Conservation (phyloP, 2,113 vertebrate species). For the Peromyscus leucopus region DNA sequence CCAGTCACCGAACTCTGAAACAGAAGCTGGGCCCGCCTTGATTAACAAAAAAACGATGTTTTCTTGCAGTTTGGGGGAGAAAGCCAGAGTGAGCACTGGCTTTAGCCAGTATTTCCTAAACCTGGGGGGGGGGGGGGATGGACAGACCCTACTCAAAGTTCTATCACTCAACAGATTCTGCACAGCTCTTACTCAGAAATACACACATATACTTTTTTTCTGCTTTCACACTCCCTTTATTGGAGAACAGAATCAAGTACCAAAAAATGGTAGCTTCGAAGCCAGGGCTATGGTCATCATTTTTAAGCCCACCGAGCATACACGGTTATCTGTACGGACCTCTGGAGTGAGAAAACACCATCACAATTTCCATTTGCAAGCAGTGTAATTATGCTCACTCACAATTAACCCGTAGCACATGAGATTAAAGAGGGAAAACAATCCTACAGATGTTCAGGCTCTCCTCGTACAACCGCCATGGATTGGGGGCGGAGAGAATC, state of each 20-base stretch:
- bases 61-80: slow-evolving; percentile 11
- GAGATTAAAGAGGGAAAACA: slow-evolving; percentile 67
- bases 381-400: slow-evolving; percentile 70
- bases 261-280: slow-evolving; percentile 48
- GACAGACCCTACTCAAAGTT: slow-evolving; percentile 53
- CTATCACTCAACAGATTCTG: slow-evolving; percentile 57
- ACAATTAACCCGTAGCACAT: slow-evolving; percentile 73
- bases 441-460: slow-evolving; percentile 51
- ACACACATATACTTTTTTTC: neutral
- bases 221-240: slow-evolving; percentile 46
- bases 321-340: slow-evolving; percentile 57
- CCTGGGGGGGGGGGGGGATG: neutral
- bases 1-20: slow-evolving; percentile 62
- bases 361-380: slow-evolving; percentile 69
- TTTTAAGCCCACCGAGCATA: neutral
- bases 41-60: slow-evolving; percentile 55
- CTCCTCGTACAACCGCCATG: slow-evolving; percentile 12
- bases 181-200: slow-evolving; percentile 27
- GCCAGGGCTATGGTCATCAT: slow-evolving; percentile 5
- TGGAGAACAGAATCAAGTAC: slow-evolving; percentile 32
- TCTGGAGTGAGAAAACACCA: slow-evolving; percentile 51
- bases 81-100: neutral
- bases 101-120: slow-evolving; percentile 34
- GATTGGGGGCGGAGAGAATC: neutral
- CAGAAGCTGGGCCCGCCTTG: slow-evolving; percentile 18